phyloP scores from a whole-genome alignment of 2,113 vertebrate species.

The Barnardius zonarius region DNA sequence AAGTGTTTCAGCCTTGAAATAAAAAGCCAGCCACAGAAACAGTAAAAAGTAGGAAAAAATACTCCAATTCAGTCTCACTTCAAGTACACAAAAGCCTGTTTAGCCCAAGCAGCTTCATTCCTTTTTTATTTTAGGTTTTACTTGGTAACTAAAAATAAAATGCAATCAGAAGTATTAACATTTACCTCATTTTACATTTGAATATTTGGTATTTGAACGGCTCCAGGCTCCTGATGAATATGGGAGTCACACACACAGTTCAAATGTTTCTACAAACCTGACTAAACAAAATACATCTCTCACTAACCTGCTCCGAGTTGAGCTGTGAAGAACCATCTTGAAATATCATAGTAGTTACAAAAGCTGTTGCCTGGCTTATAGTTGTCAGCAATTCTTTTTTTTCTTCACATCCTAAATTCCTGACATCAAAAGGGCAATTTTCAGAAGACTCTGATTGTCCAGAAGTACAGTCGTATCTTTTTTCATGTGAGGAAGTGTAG shows the following conservation, averaged over 20 bases:
- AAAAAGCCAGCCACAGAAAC: background rate
- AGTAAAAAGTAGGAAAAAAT: background rate
- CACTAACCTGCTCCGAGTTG: slow-evolving; percentile 77
- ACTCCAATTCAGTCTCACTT: background rate
- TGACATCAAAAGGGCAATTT: slow-evolving; percentile 67
- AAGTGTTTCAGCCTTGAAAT: background rate
- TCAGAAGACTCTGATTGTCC: slow-evolving; percentile 27
- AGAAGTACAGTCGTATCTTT: background rate
- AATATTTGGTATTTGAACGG: background rate
- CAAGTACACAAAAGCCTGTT: background rate
- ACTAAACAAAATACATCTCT: background rate
- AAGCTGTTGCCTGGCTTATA: slow-evolving; percentile 54
- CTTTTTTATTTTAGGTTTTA: background rate
- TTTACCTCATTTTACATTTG: background rate
- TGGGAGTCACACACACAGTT: background rate
- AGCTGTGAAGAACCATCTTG: slow-evolving; percentile 86
- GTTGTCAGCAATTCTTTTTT: slow-evolving; percentile 69
- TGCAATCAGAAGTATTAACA: background rate
- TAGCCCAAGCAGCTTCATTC: background rate
- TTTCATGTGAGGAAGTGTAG: background rate
- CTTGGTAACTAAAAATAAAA: background rate
- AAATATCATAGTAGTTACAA: slow-evolving; percentile 83
- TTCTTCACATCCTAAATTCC: slow-evolving; percentile 69
- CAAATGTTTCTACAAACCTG: background rate
- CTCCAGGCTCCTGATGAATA: background rate